Base-by-base conservation (phyloP, 53 echinoderm and acorn worm genomes). In the Patiria pectinifera region DNA sequence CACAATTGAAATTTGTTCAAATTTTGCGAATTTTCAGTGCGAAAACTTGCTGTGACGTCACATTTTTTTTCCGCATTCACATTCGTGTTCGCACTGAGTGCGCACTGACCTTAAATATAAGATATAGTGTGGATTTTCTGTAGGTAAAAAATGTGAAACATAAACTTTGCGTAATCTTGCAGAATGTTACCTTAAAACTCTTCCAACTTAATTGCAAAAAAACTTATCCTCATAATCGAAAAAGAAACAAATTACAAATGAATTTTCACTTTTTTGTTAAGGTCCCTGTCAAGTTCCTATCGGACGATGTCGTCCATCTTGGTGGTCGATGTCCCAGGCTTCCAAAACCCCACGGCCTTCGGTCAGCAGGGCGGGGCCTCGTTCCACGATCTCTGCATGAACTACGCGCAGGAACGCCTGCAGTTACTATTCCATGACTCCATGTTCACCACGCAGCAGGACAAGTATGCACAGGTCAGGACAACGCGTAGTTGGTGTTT, bases 391-490 rank as follows among this genome's bases (percentile, higher is more conserved):
- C 92, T 99, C 3, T 99, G 97, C 75, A 94, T 95, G 89, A 99
- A 99, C 93, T 99, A 99, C 69, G 93, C 97, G 14, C 97, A 99
- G 91, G 99, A 99, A 84, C 93, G 99, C 11, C 78, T 99, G 22
- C 96, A 94, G 74, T 82, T 95, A 7, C 92, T 97, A 6, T 99
- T 96, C 82, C 96, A 99, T 86, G 97, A 99, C 19, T 82, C 91
- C 23, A 94, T 95, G 22, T 94, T 97, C 82, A 99, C 97, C 0
- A 92, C 93, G 12, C 96, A 96, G 63, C 97, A 96, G 76, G 99
- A 99, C 80, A 99, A 96, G 83, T 99, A 99, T 95, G 99, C 97
- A 48, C 98, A 98, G 98, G 98, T 98, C 2, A 76, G 44, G 75
- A 58, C 19, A 88, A 71, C 48, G 16, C 82, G 71, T 82, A 60